Base-by-base conservation (phyloP, 2,888 invertebrate genomes). In the Anthrax anthrax region DNA sequence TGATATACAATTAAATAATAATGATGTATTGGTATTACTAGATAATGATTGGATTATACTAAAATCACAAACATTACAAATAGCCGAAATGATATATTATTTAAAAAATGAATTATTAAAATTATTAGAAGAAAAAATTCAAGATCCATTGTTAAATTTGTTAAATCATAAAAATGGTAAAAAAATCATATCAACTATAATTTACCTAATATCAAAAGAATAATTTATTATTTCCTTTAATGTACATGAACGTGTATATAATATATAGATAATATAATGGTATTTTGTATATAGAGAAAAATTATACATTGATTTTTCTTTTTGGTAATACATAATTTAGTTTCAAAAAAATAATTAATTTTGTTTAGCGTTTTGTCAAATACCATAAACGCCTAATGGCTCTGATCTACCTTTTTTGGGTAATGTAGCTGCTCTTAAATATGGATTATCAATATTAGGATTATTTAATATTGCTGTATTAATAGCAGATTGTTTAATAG, bases 41-140 rank as follows among this genome's bases (percentile, higher is more conserved):
- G 86, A 84, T 63, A 81, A 81, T 55, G 85, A 84, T 4, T 87
- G 87, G 87, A 85, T 87, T 43, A 76, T 84, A 67, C 77, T 88
- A 56, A 79, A 81, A 63, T 82, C 84, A 1, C 80, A 83, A 51
- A 79, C 80, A 54, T 81, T 83, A 54, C 79, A 81, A 68, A 75
- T 84, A n/a, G 86, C 85, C 0, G 86, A 86, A 72, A 78, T 87
- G 75, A 70, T 87, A 43, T 83, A 87, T 67, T 79, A 81, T 44
- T 77, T 90, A 56, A 72, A 88, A 53, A 70, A 73, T 10, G 88
- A 90, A 60, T 65, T 91, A 27, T 75, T 83, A 48, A 78, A 80
- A 57, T 70, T 91, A 50, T 67, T 91, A 48, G 84, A 87, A 63
- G 80, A 84, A 59, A 91, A 89, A 70, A 89, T 90, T 55, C 78